A percentile compares a stretch with the other conserved stretches of the same genome.
Evolutionary conservation across 2,888 invertebrate genomes (phyloP).

Genomic region (Bellardia pandia): DNA sequence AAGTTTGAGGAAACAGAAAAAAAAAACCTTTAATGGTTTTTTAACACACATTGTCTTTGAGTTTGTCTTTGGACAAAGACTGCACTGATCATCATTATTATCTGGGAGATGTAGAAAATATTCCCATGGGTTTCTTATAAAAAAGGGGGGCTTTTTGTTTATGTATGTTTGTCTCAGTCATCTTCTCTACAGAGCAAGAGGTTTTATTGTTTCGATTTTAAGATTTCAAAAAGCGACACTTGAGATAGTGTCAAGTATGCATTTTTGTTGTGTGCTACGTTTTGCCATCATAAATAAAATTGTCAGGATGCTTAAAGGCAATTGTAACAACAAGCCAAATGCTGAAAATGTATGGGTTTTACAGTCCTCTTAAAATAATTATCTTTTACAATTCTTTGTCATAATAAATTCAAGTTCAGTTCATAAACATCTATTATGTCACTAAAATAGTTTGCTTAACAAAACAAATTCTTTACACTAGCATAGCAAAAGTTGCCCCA

Average conservation of each 20-base stretch:
- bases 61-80: conserved; percentile 56
- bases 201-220: conserved; percentile 30
- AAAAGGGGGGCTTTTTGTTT: conserved; percentile 30
- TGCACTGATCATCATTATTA: conserved; percentile 27
- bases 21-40: conserved; percentile 66
- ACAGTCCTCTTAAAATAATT: neutral
- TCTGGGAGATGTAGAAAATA: conserved; percentile 33
- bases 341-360: conserved; percentile 59
- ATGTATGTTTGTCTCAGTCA: conserved; percentile 18
- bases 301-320: conserved; percentile 46
- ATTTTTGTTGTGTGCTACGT: conserved; percentile 53
- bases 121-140: conserved; percentile 64
- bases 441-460: neutral
- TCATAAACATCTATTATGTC: conserved; percentile 32
- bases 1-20: conserved; percentile 41
- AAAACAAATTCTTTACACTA: neutral
- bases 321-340: neutral
- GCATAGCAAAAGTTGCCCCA: neutral
- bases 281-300: conserved; percentile 67
- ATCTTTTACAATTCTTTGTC: neutral
- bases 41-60: conserved; percentile 65
- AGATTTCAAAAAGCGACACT: conserved; percentile 69
- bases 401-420: conserved; percentile 25
- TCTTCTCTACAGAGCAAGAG: conserved; percentile 2
- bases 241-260: conserved; percentile 72